Evolutionary conservation across 2,797 vertebrate species (phyloP), one percentile per base, ranked within the genome.

Genomic region (Melanotaenia boesemani): DNA sequence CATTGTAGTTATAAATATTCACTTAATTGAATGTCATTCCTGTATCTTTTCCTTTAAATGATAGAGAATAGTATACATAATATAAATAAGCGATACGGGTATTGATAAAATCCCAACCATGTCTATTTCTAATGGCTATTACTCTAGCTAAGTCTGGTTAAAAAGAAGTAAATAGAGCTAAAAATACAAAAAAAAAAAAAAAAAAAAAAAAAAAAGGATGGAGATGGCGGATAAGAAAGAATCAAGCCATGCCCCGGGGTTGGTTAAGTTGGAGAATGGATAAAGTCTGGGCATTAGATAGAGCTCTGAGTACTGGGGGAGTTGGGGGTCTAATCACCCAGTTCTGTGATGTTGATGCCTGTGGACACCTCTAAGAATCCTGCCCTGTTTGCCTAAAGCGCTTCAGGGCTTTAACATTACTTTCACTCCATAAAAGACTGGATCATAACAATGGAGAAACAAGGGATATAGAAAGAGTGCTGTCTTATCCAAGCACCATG

Each of bases 261-360:
- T 62, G 20, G 74, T 55, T 79, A 66, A 79, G 76, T 77, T 75
- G 66, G 20, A 78, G 56, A 81, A 70, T 72, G 52, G 79, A 72
- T 68, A 70, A 76, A 72, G 73, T 70, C 67, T 67, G 68, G 70
- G 58, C 64, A 64, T 83, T 79, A 83, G 84, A 76, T 41, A 56
- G 76, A 76, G 52, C 71, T 63, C 48, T 72, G 66, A 81, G 61
- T 86, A 74, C 65, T 63, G 36, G 73, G 68, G 76, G 72, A 76
- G 70, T 80, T 63, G 73, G 79, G 79, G 80, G 81, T 76, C 85
- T 79, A 76, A 48, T 81, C 84, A 74, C 76, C 82, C 74, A 70
- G 68, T 57, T 37, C 73, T 79, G 67, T 94, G 94, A 94, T 75
- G 81, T 74, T 93, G 87, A 95, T 93, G 75, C 79, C 85, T 85